A percentile compares a stretch with the other conserved stretches of the same genome.
These are phyloP conservation scores for Stichopus horrens DNA, from an alignment of 53 echinoderm and acorn worm species.

Conservation along the genomic window DNA sequence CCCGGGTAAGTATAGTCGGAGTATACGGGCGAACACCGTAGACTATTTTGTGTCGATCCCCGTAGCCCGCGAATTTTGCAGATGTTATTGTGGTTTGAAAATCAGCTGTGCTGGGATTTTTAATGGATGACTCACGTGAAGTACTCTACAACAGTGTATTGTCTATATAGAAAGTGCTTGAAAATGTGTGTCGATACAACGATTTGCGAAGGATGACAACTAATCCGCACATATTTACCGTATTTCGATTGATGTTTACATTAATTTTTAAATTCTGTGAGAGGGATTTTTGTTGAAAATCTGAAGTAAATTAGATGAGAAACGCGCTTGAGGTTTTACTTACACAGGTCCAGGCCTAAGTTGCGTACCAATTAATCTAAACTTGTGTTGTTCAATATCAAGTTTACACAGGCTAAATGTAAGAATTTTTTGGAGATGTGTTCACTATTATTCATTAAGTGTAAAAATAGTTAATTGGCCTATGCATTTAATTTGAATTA, in stretches of 20 bases:
- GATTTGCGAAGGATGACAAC: constrained; percentile 3
- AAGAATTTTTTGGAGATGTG: too few relatives aligned
- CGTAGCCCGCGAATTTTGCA: constrained; percentile 42
- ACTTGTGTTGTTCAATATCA: too few relatives aligned
- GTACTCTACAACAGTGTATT: constrained; percentile 10
- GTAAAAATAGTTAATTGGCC: too few relatives aligned
- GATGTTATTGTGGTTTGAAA: constrained; percentile 44
- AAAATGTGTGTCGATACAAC: constrained; percentile 8
- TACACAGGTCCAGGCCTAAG: too few relatives aligned
- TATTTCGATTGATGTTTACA: constrained; percentile 1
- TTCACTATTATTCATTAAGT: too few relatives aligned
- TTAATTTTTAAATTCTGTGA: constrained; percentile 1
- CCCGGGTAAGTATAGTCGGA: constrained; percentile 52
- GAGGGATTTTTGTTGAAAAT: neutral
- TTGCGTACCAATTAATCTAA: too few relatives aligned
- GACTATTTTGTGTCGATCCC: constrained; percentile 28
- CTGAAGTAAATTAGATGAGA: neutral
- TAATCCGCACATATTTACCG: neutral
- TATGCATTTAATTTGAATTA: too few relatives aligned
- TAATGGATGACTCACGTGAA: constrained; percentile 20
- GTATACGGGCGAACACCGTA: constrained; percentile 35
- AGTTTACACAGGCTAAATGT: too few relatives aligned
- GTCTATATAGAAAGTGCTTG: constrained; percentile 5
- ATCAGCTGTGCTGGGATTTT: constrained; percentile 35
- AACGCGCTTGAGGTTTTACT: too few relatives aligned